These are phyloP conservation scores for Eublepharis macularius DNA, from an alignment of 2,113 vertebrate genomes.

Conservation along the genomic window DNA sequence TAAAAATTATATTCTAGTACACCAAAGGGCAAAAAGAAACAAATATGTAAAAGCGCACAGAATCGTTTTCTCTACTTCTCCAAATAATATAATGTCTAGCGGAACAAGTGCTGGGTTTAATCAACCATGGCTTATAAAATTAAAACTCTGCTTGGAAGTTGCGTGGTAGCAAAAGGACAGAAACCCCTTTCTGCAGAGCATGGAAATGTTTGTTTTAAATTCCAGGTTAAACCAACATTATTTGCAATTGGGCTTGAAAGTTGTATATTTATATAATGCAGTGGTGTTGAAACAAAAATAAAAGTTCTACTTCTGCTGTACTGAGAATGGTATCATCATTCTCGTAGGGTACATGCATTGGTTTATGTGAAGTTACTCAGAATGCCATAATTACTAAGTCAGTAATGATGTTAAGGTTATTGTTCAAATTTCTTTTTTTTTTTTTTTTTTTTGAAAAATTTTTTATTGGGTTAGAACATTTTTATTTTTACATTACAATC, in stretches of 20 bases:
- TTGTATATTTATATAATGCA: slow-evolving; percentile 62
- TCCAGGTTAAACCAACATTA: slow-evolving; percentile 74
- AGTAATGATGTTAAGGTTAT: not conserved
- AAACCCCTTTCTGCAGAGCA: slow-evolving; percentile 57
- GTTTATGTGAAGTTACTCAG: not conserved
- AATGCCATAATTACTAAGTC: slow-evolving; percentile 6
- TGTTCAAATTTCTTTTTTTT: not conserved
- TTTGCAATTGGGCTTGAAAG: slow-evolving; percentile 63
- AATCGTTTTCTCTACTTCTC: slow-evolving; percentile 53
- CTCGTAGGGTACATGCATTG: not conserved
- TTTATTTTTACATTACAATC: too few relatives aligned
- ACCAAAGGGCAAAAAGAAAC: slow-evolving; percentile 20
- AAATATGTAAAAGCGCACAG: slow-evolving; percentile 38
- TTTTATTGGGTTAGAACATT: too few relatives aligned
- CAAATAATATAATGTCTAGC: slow-evolving; percentile 75
- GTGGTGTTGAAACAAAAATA: slow-evolving; percentile 54
- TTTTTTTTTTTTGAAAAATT: too few relatives aligned
- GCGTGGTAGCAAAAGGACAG: slow-evolving; percentile 66
- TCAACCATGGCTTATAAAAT: slow-evolving; percentile 74
- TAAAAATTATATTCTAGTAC: not conserved
- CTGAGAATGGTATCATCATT: fast-evolving
- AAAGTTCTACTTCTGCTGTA: not conserved
- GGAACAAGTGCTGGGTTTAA: slow-evolving; percentile 71
- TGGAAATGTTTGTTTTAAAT: slow-evolving; percentile 67
- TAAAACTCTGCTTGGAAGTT: slow-evolving; percentile 75